phyloP scores from a whole-genome alignment of 2,888 invertebrate genomes.

The Hybos culiciformis region DNA sequence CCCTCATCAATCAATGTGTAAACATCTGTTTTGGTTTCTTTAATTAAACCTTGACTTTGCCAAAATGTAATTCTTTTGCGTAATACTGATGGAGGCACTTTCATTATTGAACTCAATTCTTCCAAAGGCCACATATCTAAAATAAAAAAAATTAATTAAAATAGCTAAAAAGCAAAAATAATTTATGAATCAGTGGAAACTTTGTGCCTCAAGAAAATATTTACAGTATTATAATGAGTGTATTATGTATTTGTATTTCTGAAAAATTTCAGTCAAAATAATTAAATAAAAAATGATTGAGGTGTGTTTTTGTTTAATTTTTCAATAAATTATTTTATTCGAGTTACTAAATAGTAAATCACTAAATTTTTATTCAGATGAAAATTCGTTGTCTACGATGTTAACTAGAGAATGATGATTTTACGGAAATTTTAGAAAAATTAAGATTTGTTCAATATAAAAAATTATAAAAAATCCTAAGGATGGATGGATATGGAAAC shows the following conservation, averaged over 20 bases:
- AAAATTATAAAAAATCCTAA: no score
- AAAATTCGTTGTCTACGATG: no score
- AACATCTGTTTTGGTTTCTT: conserved; percentile 59
- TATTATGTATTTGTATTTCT: not conserved
- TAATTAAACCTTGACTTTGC: conserved; percentile 82
- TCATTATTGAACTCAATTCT: conserved; percentile 70
- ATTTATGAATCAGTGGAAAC: not conserved
- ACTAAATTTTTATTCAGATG: no score
- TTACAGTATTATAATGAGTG: not conserved
- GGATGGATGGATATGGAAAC: no score
- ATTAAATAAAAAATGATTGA: no score
- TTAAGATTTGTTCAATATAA: no score
- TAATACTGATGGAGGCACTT: conserved; percentile 73
- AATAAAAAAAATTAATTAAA: conserved; percentile 17
- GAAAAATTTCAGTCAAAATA: no score
- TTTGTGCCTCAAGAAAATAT: not conserved
- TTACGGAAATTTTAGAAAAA: no score
- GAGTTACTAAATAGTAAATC: no score
- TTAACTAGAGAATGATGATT: no score
- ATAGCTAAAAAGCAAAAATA: conserved; percentile 5
- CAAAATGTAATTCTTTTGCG: conserved; percentile 82
- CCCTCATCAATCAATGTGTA: conserved; percentile 60
- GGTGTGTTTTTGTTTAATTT: no score
- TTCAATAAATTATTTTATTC: no score
- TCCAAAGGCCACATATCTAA: conserved; percentile 72